Conservation (phyloP, 2,888 invertebrate species). For the Mythimna loreyi region DNA sequence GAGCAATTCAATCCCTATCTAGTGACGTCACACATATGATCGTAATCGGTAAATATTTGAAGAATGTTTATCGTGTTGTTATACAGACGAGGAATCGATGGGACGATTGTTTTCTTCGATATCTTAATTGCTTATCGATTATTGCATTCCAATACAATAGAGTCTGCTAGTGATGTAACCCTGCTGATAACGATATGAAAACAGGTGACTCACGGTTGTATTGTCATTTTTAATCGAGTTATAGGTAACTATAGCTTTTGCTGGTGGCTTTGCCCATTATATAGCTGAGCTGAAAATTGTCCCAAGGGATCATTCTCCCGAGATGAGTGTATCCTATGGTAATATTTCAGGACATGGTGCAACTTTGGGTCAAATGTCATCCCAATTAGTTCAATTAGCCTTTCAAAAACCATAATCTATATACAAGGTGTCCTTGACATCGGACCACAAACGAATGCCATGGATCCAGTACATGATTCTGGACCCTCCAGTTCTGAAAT, state of each 20-base stretch:
- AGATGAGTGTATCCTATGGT: too few species aligned
- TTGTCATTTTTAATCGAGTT: slow-evolving; percentile 14
- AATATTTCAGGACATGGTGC: too few species aligned
- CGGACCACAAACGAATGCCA: too few species aligned
- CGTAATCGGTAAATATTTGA: slow-evolving; percentile 79
- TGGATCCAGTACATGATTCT: too few species aligned
- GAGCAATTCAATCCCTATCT: slow-evolving; percentile 36
- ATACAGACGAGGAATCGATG: slow-evolving; percentile 67
- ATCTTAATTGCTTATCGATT: slow-evolving; percentile 78
- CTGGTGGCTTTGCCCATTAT: too few species aligned
- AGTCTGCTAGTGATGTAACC: slow-evolving; percentile 65
- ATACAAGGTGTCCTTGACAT: too few species aligned
- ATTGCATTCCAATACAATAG: slow-evolving; percentile 73
- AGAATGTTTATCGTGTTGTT: slow-evolving; percentile 80
- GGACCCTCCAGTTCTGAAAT: too few species aligned
- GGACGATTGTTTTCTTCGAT: slow-evolving; percentile 74
- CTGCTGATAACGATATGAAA: slow-evolving; percentile 54
- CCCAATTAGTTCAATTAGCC: too few species aligned
- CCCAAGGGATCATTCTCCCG: too few species aligned
- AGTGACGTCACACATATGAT: slow-evolving; percentile 63
- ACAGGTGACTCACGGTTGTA: slow-evolving; percentile 45
- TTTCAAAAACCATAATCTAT: too few species aligned
- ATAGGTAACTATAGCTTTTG: neutral
- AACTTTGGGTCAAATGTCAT: too few species aligned
- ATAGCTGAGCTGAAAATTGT: too few species aligned